These are phyloP conservation scores for Eudyptes chrysolophus DNA, from an alignment of 2,113 vertebrate species.

Conservation along the genomic window DNA sequence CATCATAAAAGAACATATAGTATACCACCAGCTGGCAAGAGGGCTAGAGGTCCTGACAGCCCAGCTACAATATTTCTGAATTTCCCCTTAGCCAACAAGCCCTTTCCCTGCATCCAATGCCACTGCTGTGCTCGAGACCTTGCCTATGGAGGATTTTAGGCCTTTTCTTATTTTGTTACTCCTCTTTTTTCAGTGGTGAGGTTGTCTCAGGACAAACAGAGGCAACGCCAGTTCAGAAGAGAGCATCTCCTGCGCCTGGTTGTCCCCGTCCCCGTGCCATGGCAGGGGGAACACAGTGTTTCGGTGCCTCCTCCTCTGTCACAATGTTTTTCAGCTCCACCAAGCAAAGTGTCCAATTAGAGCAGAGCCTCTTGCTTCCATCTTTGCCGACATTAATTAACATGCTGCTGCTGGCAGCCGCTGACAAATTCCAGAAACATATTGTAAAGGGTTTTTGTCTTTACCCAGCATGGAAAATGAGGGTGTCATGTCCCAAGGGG, in stretches of 20 bases:
- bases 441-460: constrained; percentile 81
- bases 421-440: constrained; percentile 81
- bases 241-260: not conserved
- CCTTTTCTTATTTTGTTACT: not conserved
- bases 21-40: not conserved
- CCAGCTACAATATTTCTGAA: not conserved
- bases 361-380: constrained; percentile 77
- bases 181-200: not conserved
- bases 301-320: constrained; percentile 75
- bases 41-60: not conserved
- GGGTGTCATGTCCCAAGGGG: constrained; percentile 72
- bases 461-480: constrained; percentile 80
- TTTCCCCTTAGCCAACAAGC: not conserved
- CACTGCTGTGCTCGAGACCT: accelerated
- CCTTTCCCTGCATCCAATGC: not conserved
- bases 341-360: constrained; percentile 82
- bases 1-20: not conserved
- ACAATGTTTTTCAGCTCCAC: constrained; percentile 79
- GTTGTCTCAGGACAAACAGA: constrained; percentile 31
- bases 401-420: constrained; percentile 78
- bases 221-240: not conserved
- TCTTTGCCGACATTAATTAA: constrained; percentile 82
- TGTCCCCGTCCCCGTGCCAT: not conserved
- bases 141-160: not conserved
- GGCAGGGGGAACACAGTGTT: constrained; percentile 23